These are phyloP conservation scores for Salvelinus fontinalis DNA, from an alignment of 2,113 vertebrate species.

Conservation along the genomic window DNA sequence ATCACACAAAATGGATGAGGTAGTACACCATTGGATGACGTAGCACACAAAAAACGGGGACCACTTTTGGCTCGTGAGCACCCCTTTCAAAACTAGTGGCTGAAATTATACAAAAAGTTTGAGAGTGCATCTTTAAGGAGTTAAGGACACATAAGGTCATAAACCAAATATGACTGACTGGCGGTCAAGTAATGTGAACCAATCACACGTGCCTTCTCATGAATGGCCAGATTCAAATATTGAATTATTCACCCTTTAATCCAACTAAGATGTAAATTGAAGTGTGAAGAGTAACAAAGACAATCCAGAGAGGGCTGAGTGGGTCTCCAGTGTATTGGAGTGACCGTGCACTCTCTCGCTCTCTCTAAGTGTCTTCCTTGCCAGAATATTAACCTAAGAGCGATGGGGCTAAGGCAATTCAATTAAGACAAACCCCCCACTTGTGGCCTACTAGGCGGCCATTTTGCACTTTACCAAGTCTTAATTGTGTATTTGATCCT, in stretches of 20 bases:
- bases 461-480: conserved; percentile 19
- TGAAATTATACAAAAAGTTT: too few relatives aligned
- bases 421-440: conserved; percentile 2
- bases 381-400: neutral
- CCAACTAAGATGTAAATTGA: conserved; percentile 12
- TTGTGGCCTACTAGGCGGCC: neutral
- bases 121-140: too few relatives aligned
- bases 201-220: neutral
- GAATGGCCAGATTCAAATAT: neutral
- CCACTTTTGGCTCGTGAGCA: too few relatives aligned
- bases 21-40: too few relatives aligned
- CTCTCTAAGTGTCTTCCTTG: neutral
- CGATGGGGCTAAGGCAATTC: neutral
- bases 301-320: conserved; percentile 7
- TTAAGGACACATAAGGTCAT: neutral
- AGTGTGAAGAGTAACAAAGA: conserved; percentile 11
- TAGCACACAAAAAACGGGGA: too few relatives aligned
- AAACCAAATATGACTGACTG: neutral
- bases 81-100: neutral
- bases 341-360: neutral
- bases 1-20: too few relatives aligned
- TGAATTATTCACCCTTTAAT: conserved; percentile 14
- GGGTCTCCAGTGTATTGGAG: neutral
- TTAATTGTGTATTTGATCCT: conserved; percentile 38
- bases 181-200: neutral